Evolutionary conservation across 2,888 invertebrate genomes (phyloP), one percentile per base, ranked within the genome.

Genomic region (Himalopsyche kuldschensis): DNA sequence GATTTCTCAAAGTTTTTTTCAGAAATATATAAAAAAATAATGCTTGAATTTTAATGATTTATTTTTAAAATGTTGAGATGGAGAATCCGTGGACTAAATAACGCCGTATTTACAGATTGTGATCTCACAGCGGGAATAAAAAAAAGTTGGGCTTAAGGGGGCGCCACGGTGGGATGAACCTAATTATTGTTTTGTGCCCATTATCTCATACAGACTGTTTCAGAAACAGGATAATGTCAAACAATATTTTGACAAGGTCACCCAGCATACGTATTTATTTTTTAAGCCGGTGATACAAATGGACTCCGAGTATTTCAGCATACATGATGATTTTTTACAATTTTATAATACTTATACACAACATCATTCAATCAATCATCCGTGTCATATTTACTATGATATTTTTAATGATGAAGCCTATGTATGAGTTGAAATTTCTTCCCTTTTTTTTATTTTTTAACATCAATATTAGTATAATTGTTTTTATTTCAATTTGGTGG

Each of bases 121-220:
- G 47, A 79, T 79, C 79, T 30, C 55, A 35, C 31, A 31, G 48
- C 79, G 79, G 79, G 79, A 27, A 27, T 48, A 79, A 47, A 48
- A 55, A 79, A 35, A 48, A 55, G 20, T 30, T 79, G 47, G 47
- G 47, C 27, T 46, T 79, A 79, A 31, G 27, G 41, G 78, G 84
- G 84, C 84, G 84, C 82, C 84, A 55, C 81, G 20, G 84, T 83
- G 84, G 84, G 84, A 84, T 80, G 84, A 82, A 46, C 81, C 83
- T 84, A 84, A 80, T 83, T 83, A 83, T 83, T 83, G 79, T 83
- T 83, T 83, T 83, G 32, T 79, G 46, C 46, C 75, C 79, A 83
- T 83, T 83, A 83, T 79, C 32, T 32, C 75, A 75, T 79, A 83
- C 79, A 80, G 55, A 10, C 24, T 55, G 55, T n/a, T 55, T 55